A percentile compares a stretch with the other conserved stretches of the same genome.
Evolutionary conservation across 35 echinoderm and acorn worm genomes (phyloP).

Genomic region (Lytechinus pictus): DNA sequence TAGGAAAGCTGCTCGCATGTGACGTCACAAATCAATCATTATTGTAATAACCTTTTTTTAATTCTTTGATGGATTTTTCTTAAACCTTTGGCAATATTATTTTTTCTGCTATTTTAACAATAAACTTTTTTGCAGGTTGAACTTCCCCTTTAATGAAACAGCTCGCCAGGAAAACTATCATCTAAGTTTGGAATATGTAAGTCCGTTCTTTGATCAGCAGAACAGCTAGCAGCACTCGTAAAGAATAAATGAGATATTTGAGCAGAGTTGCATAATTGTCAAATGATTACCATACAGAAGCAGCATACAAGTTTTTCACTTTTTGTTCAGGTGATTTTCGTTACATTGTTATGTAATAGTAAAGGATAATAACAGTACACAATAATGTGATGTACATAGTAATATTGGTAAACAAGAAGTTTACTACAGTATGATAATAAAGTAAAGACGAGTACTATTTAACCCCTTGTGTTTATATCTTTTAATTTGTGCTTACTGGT

Average conservation of each 20-base stretch:
- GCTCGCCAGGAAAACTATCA: not conserved
- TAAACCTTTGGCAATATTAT: too few species aligned
- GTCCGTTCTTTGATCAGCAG: not conserved
- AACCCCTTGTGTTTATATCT: not conserved
- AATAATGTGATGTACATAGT: not conserved
- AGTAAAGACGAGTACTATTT: not conserved
- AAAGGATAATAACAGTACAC: not conserved
- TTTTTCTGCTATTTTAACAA: not conserved
- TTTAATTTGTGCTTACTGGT: too few species aligned
- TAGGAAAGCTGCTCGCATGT: too few species aligned
- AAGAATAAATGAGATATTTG: not conserved
- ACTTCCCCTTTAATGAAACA: not conserved
- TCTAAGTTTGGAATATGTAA: not conserved
- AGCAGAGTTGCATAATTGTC: not conserved
- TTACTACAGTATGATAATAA: not conserved
- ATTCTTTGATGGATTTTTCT: too few species aligned
- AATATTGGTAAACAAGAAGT: not conserved
- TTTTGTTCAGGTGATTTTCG: not conserved
- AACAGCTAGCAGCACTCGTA: not conserved
- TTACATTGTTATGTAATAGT: slow-evolving; percentile 5
- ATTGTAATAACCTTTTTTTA: too few species aligned
- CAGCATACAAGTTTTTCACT: not conserved
- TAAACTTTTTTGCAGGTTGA: not conserved
- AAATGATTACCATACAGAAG: not conserved
- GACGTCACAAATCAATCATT: too few species aligned